Evolutionary conservation across 2,113 vertebrate genomes (phyloP), one percentile per base, ranked within the genome.

Genomic region (Okapia johnstoni): DNA sequence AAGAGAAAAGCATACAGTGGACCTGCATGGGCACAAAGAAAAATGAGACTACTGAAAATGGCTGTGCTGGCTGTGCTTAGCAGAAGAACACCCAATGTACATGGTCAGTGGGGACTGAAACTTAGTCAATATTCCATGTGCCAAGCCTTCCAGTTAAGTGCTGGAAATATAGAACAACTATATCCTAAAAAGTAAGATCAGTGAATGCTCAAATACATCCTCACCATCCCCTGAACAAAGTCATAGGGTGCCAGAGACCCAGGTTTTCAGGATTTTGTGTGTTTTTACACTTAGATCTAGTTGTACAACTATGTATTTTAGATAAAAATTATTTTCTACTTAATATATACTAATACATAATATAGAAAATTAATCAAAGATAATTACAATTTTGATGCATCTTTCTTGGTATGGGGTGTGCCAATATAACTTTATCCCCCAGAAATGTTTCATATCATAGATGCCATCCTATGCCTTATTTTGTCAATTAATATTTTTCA

Each of bases 261-360:
- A 54, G 30, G 15, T 85, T 60, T 58, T 89, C 23, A 85, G 48
- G 30, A 30, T 0, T 33, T 46, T 63, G 2, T 85, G 5, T 70
- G 11, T n/a, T 73, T 90, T 76, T 91, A 76, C 6, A n/a, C 14
- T 61, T 25, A 30, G 12, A 57, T 15, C 8, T 58, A 40, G 19
- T 33, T 85, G 2, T 13, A 57, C 7, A 85, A 85, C 36, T 28
- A 58, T 17, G 5, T 10, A 5, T 28, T 85, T 92, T 77, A 58
- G 52, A 58, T 28, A 77, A 90, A 90, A 81, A 21, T 30, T 66
- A 61, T 70, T 90, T 61, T 90, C 11, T 76, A 13, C 81, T 88
- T 73, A 88, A 85, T 30, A 50, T 9, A 61, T 50, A 4, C 9
- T 43, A 77, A 25, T 70, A 79, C 10, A 85, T 52, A 88, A 17